Evolutionary conservation across 37 sponge, comb jelly and placozoan species (phyloP), one percentile per base, ranked within the genome.

Genomic region (Beroe ovata): DNA sequence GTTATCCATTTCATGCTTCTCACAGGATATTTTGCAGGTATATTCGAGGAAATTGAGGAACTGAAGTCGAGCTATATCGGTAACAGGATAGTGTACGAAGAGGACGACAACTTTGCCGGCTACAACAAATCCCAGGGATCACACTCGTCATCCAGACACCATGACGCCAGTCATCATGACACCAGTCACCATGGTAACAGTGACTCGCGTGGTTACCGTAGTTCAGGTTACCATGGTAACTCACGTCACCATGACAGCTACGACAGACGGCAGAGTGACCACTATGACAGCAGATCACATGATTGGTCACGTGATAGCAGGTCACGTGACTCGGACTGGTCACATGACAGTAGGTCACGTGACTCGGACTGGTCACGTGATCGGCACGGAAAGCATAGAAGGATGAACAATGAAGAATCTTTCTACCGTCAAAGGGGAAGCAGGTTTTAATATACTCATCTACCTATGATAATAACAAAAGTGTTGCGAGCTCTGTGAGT

Each of bases 21-120:
- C n/a, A n/a, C n/a, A n/a, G n/a, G n/a, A n/a, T 47, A 61, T 25
- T 61, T 61, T 6, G 6, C 69, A 66, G 69, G 69, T 32, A 30
- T 66, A 2, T 66, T 66, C 36, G 69, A 66, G 2, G 35, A 66
- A 30, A 66, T 66, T 34, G 69, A 66, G 11, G 69, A 66, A 66
- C 35, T 66, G 4, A 66, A 66, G 35, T 29, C 35, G 1, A 29
- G 16, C 69, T 66, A 66, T 37, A 37, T 66, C 34, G 69, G 69
- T 0, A 66, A 66, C 69, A 66, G 69, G 34, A 66, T 66, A 34
- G 69, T 66, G 69, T 66, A 66, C 69, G 69, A 66, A 1, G 69
- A 66, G 34, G 69, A 66, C 35, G 69, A 66, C 29, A 34, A 66
- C 25, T 66, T 66, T 33, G 69, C 69, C 2, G 69, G 69, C 6